phyloP scores from a whole-genome alignment of 1,140 invertebrate species.

The Stenopsyche tienmushanensis region DNA sequence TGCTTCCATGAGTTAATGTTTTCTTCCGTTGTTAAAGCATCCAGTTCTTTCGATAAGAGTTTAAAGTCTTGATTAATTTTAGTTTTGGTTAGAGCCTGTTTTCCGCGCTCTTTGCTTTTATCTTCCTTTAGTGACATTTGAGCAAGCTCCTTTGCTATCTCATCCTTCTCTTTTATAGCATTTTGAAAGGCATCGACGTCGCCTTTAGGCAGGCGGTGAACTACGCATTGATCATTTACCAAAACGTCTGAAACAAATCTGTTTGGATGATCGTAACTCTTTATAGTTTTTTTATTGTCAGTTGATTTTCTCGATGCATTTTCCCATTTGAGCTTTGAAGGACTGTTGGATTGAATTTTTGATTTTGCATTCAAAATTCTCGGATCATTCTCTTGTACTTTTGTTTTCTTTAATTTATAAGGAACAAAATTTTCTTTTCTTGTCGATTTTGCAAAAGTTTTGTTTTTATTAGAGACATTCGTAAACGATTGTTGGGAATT shows the following conservation, averaged over 20 bases:
- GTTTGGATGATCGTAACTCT: slow-evolving; percentile 1
- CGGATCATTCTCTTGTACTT: background rate
- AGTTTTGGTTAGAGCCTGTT: background rate
- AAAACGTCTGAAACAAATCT: background rate
- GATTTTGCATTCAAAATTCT: background rate
- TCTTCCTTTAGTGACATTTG: background rate
- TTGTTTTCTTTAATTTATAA: background rate
- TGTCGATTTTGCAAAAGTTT: background rate
- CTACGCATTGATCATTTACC: background rate
- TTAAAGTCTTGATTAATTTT: slow-evolving; percentile 46
- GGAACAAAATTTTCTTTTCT: background rate
- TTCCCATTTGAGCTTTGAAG: background rate
- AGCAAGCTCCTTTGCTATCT: background rate
- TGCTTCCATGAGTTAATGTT: slow-evolving; percentile 44
- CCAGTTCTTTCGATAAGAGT: slow-evolving; percentile 51
- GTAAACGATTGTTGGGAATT: background rate
- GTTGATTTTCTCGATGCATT: no score
- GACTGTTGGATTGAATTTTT: background rate
- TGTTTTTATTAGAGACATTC: background rate
- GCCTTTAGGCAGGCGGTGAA: background rate
- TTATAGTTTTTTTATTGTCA: background rate
- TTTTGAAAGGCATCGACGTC: background rate
- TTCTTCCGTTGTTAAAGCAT: slow-evolving; percentile 48
- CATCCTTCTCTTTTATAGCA: slow-evolving; percentile 5
- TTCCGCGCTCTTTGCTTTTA: background rate